Conservation (phyloP, 2,113 vertebrate species). For the Erinaceus europaeus region DNA sequence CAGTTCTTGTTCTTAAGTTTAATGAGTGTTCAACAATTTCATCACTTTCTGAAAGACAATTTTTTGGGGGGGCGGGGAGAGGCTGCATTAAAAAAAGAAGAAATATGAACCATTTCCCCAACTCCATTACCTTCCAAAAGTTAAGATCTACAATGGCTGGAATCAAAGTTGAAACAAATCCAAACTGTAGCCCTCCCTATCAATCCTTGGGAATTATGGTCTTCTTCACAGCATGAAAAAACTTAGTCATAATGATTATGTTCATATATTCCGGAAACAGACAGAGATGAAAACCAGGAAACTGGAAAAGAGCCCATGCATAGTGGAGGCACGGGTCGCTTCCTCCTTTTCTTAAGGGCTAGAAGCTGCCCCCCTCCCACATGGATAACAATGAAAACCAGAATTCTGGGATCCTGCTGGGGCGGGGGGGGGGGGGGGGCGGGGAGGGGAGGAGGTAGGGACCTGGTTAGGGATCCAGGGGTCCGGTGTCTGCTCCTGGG, state of each 20-base stretch:
- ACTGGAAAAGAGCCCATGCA: background rate
- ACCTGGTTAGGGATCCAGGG: background rate
- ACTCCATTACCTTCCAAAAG: background rate
- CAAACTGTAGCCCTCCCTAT: background rate
- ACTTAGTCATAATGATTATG: background rate
- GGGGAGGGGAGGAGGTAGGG: too few relatives aligned
- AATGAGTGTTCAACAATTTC: background rate
- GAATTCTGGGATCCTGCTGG: background rate
- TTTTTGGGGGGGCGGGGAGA: too few relatives aligned
- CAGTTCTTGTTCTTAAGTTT: background rate
- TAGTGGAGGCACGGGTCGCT: accelerated
- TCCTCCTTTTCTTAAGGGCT: too few relatives aligned
- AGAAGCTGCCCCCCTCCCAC: background rate
- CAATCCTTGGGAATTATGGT: background rate
- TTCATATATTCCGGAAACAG: background rate
- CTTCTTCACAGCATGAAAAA: background rate
- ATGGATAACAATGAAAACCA: background rate
- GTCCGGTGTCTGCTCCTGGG: too few relatives aligned
- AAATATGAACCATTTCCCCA: background rate
- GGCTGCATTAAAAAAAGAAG: too few relatives aligned
- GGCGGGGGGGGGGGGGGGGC: accelerated
- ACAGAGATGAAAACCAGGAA: background rate
- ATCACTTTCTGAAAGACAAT: background rate
- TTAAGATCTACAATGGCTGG: background rate
- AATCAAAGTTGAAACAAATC: background rate